Conservation (phyloP, 2,113 vertebrate genomes). For the Helogale parvula region DNA sequence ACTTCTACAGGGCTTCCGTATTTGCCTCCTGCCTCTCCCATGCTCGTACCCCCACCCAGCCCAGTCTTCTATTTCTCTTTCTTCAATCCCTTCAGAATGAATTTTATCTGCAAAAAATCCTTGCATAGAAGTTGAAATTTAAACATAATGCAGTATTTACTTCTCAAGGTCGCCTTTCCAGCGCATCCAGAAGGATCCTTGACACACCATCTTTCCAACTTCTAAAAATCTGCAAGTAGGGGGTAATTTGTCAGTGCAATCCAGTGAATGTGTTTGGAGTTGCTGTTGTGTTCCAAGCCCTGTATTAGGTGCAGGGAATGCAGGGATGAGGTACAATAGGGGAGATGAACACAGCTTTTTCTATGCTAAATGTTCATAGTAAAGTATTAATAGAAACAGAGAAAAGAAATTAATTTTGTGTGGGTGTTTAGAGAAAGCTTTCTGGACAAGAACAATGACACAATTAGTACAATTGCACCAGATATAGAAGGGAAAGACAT, state of each 20-base stretch:
- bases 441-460: background rate
- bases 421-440: background rate
- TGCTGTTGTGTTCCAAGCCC: background rate
- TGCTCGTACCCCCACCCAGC: accelerated
- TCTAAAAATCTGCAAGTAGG: background rate
- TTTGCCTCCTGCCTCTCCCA: background rate
- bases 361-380: background rate
- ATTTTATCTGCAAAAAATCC: constrained; percentile 17
- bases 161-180: background rate
- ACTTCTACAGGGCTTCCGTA: background rate
- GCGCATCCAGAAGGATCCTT: background rate
- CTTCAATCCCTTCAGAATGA: background rate
- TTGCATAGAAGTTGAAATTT: background rate
- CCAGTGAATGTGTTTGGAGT: background rate
- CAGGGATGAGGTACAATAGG: background rate
- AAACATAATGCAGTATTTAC: background rate
- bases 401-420: background rate
- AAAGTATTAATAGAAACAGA: background rate
- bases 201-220: background rate
- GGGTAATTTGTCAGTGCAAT: background rate
- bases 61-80: background rate
- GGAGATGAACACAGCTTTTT: background rate
- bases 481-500: background rate
- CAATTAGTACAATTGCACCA: background rate
- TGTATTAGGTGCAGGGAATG: background rate